Evolutionary conservation across 2,113 vertebrate species (phyloP).

Genomic region (Hyaena hyaena): DNA sequence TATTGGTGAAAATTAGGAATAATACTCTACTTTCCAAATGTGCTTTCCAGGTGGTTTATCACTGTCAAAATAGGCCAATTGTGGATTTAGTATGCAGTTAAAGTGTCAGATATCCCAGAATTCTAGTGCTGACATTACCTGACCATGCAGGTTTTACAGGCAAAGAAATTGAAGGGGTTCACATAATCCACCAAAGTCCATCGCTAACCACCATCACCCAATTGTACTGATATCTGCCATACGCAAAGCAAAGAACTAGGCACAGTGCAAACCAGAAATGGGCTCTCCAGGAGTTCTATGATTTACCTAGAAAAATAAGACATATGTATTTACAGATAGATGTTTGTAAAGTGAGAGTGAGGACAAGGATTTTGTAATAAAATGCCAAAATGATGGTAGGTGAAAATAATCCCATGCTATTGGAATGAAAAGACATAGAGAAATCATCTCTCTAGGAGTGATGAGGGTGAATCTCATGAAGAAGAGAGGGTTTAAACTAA

Average conservation of each 20-base stretch:
- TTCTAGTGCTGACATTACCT: constrained; percentile 54
- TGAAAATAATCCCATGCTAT: background rate
- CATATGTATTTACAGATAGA: background rate
- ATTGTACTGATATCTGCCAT: background rate
- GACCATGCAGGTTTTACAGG: constrained; percentile 48
- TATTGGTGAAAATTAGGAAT: constrained; percentile 74
- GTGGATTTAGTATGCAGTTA: constrained; percentile 64
- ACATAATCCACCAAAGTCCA: constrained; percentile 59
- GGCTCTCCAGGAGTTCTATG: background rate
- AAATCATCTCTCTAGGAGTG: background rate
- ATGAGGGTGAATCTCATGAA: background rate
- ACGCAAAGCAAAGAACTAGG: background rate
- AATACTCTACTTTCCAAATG: constrained; percentile 66
- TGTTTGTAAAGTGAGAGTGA: background rate
- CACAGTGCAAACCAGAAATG: background rate
- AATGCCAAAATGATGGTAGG: background rate
- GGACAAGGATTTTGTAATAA: background rate
- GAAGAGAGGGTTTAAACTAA: background rate
- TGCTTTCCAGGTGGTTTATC: constrained; percentile 73
- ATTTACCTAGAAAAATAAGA: constrained; percentile 5
- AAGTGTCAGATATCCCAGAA: constrained; percentile 63
- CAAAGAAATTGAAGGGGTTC: constrained; percentile 56
- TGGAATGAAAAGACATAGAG: constrained; percentile 14
- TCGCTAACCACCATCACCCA: constrained; percentile 47
- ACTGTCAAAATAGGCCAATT: constrained; percentile 69